A percentile compares a stretch with the other conserved stretches of the same genome.
These are phyloP conservation scores for Caprella mutica DNA, from an alignment of 2,888 invertebrate species.

Conservation along the genomic window DNA sequence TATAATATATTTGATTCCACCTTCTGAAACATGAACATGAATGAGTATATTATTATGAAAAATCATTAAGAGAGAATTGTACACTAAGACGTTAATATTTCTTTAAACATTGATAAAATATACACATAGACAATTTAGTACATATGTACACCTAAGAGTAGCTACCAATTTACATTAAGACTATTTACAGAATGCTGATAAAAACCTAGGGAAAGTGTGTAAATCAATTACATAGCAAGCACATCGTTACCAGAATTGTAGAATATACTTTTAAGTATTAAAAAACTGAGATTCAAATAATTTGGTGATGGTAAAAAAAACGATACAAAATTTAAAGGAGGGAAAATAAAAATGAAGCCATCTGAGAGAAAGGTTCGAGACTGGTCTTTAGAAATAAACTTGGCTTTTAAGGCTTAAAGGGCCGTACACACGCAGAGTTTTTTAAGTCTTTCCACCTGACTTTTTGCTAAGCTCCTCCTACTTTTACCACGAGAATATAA, in stretches of 20 bases:
- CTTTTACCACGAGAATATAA: no score
- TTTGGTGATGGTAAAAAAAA: background rate
- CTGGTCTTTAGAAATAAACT: no score
- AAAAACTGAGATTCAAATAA: background rate
- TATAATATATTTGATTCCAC: no score
- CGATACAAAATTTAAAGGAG: constrained; percentile 1
- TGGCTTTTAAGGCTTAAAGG: no score
- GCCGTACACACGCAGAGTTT: no score
- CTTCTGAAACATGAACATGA: background rate
- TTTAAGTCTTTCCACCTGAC: no score
- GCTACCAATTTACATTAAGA: background rate
- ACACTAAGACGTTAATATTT: background rate
- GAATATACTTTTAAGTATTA: constrained; percentile 1
- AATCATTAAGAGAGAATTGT: background rate
- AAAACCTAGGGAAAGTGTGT: background rate
- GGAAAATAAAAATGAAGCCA: no score
- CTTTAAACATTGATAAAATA: background rate
- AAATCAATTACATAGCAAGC: no score
- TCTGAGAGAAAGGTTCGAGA: no score
- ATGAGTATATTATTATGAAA: background rate
- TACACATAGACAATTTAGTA: background rate
- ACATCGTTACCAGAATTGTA: no score
- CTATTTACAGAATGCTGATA: no score
- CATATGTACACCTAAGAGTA: background rate
- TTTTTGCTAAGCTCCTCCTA: no score